Evolutionary conservation across 1,140 invertebrate genomes (phyloP).

Genomic region (Pantala flavescens): DNA sequence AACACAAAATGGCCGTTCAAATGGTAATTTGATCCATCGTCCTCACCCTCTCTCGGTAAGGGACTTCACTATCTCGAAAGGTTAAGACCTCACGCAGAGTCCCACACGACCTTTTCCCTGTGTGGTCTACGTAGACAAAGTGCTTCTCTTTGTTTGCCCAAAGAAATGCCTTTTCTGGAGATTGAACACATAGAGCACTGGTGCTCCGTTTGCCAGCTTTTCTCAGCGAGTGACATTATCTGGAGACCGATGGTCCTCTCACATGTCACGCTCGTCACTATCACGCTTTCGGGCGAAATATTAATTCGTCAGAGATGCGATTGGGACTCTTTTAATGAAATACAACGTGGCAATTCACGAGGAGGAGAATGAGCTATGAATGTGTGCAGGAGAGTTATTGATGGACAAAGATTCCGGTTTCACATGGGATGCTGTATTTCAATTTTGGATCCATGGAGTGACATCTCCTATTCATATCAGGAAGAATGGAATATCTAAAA

Average conservation of each 20-base stretch:
- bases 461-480: no score
- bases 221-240: neutral
- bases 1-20: neutral
- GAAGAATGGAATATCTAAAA: no score
- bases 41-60: neutral
- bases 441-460: no score
- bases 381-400: no score
- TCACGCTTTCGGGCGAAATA: no score
- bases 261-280: no score
- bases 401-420: no score
- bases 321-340: no score
- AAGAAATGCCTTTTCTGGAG: slow-evolving; percentile 1
- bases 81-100: neutral
- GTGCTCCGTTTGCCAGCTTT: neutral
- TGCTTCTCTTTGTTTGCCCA: neutral
- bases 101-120: neutral
- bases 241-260: neutral
- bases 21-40: neutral
- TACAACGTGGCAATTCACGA: no score
- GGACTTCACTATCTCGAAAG: neutral
- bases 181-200: neutral
- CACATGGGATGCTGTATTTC: no score
- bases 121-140: slow-evolving; percentile 5
- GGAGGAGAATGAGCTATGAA: no score
- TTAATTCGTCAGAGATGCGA: no score